Evolutionary conservation across 2,113 vertebrate genomes (phyloP), one percentile per base, ranked within the genome.

Genomic region (Todiramphus chloris): DNA sequence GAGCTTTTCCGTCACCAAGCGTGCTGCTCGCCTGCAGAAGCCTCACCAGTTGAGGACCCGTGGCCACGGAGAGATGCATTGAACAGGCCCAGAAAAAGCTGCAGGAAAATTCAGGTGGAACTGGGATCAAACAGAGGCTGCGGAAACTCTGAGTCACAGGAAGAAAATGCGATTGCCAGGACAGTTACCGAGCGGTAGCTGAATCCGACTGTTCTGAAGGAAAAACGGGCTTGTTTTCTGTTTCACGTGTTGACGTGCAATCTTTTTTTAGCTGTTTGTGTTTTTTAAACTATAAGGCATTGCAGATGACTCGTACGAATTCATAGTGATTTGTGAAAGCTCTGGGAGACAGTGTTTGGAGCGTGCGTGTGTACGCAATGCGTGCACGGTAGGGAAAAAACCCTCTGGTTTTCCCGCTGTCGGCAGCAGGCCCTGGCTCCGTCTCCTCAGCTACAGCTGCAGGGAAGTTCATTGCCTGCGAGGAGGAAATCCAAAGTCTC

Each of bases 161-260:
- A 83, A 59, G 16, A 56, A 51, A 84, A 33, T 48, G 39, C 1
- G 4, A 8, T 17, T 80, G 60, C 33, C 30, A 39, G 27, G 30
- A 14, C 1, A 0, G 51, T 75, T 67, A 44, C 60, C 46, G 31
- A 68, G 24, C 31, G 50, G 89, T 39, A 72, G 75, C 33, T n/a
- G 44, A 88, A 41, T 86, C 63, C 0, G 3, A 8, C 58, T 89
- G 51, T 39, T 78, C 31, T 18, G 0, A 56, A 87, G 48, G 43
- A 31, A 82, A 90, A 94, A 66, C 9, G 60, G 27, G 27, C 51
- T 78, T 75, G 76, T 92, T 86, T 75, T 70, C 83, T 69, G 59
- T 74, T 25, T n/a, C 23, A 4, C 8, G 0, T 64, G 66, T 55
- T 88, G 75, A 73, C 0, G 2, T 50, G 4, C n/a, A 21, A 11